These are phyloP conservation scores for Lycia hirtaria DNA, from an alignment of 2,888 invertebrate species.

Conservation along the genomic window DNA sequence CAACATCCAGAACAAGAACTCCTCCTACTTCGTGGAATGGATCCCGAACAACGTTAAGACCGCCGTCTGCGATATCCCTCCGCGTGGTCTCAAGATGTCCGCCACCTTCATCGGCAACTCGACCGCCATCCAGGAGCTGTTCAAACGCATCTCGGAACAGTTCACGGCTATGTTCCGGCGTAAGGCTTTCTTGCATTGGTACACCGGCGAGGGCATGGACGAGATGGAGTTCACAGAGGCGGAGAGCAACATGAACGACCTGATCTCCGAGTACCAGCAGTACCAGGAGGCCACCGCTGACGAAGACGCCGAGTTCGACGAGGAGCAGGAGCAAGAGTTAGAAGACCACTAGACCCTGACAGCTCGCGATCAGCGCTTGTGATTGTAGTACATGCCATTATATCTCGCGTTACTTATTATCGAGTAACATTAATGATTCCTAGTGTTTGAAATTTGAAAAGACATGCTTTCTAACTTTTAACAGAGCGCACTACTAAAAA, in stretches of 20 bases:
- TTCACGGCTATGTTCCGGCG: slow-evolving; percentile 98
- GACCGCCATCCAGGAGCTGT: slow-evolving; percentile 96
- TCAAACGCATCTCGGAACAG: slow-evolving; percentile 96
- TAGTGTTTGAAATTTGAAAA: too few species aligned
- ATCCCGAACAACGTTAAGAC: slow-evolving; percentile 96
- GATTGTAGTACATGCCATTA: slow-evolving; percentile 62
- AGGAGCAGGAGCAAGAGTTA: slow-evolving; percentile 90
- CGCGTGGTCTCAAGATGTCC: slow-evolving; percentile 96
- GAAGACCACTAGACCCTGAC: slow-evolving; percentile 83
- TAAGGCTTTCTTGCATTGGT: slow-evolving; percentile 99
- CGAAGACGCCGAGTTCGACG: slow-evolving; percentile 93
- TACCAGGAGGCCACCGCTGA: slow-evolving; percentile 96
- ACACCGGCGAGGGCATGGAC: slow-evolving; percentile 98
- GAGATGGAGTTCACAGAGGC: slow-evolving; percentile 99
- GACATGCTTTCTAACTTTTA: too few species aligned
- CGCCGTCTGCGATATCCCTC: slow-evolving; percentile 93
- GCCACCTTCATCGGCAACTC: slow-evolving; percentile 97
- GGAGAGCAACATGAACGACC: slow-evolving; percentile 97
- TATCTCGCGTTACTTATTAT: too few species aligned
- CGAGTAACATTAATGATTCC: too few species aligned
- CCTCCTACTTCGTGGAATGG: slow-evolving; percentile 95
- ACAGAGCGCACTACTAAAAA: too few species aligned
- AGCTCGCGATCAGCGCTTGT: slow-evolving; percentile 66
- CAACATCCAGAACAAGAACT: slow-evolving; percentile 97
- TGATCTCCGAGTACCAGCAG: slow-evolving; percentile 97